A percentile compares a stretch with the other conserved stretches of the same genome.
Conservation (phyloP, 1,140 invertebrate species). For the Goniozus legneri region DNA sequence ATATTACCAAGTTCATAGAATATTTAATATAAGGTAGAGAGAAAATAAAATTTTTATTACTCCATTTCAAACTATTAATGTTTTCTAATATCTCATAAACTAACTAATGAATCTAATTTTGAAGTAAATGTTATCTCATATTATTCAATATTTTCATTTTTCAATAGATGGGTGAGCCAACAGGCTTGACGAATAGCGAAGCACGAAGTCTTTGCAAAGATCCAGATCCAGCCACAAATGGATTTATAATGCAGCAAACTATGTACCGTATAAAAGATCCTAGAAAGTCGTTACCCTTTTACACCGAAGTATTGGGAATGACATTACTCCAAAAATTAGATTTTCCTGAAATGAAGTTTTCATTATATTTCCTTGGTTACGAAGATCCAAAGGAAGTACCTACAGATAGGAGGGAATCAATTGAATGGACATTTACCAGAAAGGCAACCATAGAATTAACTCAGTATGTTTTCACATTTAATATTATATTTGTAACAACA, state of each 20-base stretch:
- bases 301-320: constrained; percentile 89
- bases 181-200: constrained; percentile 62
- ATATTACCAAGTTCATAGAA: too few species aligned
- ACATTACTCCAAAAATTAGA: constrained; percentile 82
- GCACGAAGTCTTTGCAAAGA: constrained; percentile 63
- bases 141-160: background rate
- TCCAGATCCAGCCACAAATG: constrained; percentile 64
- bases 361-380: constrained; percentile 91
- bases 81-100: constrained; percentile 2
- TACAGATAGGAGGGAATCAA: constrained; percentile 64
- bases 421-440: constrained; percentile 73
- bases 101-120: constrained; percentile 2
- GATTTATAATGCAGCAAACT: constrained; percentile 92
- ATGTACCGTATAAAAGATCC: constrained; percentile 96
- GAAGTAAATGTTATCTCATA: background rate
- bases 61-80: too few species aligned
- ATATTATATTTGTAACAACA: background rate
- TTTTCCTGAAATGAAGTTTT: constrained; percentile 87
- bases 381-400: constrained; percentile 74
- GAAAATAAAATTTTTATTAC: too few species aligned
- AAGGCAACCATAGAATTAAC: constrained; percentile 91
- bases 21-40: too few species aligned
- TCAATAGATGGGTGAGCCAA: constrained; percentile 56
- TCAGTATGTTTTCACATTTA: constrained; percentile 64
- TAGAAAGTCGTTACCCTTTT: constrained; percentile 81